phyloP scores from a whole-genome alignment of 2,113 vertebrate species.

The Rutilus rutilus region DNA sequence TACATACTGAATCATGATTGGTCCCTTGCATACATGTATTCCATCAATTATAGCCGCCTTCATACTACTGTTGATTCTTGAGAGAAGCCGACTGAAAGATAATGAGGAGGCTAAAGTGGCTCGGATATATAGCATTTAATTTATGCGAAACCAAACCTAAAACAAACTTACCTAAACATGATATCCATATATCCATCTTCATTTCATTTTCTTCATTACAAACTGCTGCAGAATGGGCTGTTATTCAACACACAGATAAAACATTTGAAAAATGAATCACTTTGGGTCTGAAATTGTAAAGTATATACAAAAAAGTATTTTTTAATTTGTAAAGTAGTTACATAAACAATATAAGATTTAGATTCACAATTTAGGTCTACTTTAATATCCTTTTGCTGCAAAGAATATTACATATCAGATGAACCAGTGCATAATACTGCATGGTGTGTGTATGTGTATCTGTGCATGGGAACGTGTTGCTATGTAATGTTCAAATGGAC shows the following conservation, averaged over 20 bases:
- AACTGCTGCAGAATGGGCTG: too few relatives aligned
- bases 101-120: neutral
- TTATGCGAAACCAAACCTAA: neutral
- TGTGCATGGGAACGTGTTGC: neutral
- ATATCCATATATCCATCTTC: neutral
- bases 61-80: neutral
- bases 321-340: neutral
- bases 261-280: neutral
- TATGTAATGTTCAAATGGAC: conserved; percentile 1
- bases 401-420: neutral
- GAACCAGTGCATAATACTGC: neutral
- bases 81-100: neutral
- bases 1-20: neutral
- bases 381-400: neutral
- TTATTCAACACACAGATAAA: too few relatives aligned
- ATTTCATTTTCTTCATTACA: neutral
- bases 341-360: neutral
- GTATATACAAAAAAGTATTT: too few relatives aligned
- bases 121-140: neutral
- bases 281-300: neutral
- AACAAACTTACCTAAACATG: neutral
- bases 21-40: neutral
- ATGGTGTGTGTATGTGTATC: neutral
- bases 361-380: neutral
- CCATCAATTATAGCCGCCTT: neutral